These are phyloP conservation scores for Campoplex capitator DNA, from an alignment of 2,888 invertebrate genomes.

Conservation along the genomic window DNA sequence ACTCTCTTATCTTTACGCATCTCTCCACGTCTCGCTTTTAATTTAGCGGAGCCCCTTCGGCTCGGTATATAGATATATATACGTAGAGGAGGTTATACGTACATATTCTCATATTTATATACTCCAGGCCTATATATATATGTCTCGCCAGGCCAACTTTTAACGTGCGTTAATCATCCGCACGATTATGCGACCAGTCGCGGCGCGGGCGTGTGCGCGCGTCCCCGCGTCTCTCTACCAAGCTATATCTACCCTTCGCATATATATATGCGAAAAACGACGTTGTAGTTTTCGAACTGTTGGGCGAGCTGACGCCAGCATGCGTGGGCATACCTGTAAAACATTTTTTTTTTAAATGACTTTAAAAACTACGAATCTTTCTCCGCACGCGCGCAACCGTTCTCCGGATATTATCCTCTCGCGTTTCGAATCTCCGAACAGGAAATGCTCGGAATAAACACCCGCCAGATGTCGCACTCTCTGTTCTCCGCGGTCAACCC, in stretches of 20 bases:
- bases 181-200: constrained; percentile 64
- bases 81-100: constrained; percentile 27
- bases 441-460: background rate
- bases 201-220: constrained; percentile 53
- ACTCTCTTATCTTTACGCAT: constrained; percentile 62
- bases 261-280: background rate
- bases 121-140: constrained; percentile 30
- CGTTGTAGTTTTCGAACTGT: constrained; percentile 17
- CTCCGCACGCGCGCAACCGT: constrained; percentile 17
- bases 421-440: background rate
- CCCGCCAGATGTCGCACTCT: background rate
- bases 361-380: background rate
- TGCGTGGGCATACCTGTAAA: constrained; percentile 33
- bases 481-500: no score
- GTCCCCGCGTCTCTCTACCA: constrained; percentile 1
- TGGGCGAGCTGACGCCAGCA: constrained; percentile 25
- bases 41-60: constrained; percentile 63
- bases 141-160: constrained; percentile 31
- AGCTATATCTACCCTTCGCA: constrained; percentile 18
- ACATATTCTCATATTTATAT: constrained; percentile 49
- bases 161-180: constrained; percentile 64
- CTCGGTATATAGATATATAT: constrained; percentile 2
- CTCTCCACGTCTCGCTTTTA: constrained; percentile 65
- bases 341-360: background rate
- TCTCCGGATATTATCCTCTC: constrained; percentile 4